A percentile compares a stretch with the other conserved stretches of the same genome.
Conservation (phyloP, 2,888 invertebrate genomes). For the Hyposoter dolosus region DNA sequence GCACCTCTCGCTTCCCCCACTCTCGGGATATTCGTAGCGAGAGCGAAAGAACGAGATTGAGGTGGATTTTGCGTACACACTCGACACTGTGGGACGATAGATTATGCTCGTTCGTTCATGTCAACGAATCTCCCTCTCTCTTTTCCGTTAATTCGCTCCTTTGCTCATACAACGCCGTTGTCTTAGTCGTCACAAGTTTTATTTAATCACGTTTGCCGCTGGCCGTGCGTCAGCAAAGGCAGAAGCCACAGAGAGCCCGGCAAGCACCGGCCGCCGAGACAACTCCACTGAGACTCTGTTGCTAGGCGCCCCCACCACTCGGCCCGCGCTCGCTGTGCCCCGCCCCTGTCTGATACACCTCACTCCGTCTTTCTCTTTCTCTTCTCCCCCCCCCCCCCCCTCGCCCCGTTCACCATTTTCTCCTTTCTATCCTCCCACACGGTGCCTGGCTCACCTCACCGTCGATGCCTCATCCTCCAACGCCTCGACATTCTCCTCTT, state of each 20-base stretch:
- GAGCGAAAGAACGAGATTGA: neutral
- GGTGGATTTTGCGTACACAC: slow-evolving; percentile 20
- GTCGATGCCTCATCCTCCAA: slow-evolving; percentile 54
- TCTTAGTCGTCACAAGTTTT: slow-evolving; percentile 76
- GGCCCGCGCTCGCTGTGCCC: slow-evolving; percentile 76
- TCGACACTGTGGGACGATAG: slow-evolving; percentile 24
- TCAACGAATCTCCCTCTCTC: slow-evolving; percentile 70
- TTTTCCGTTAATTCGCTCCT: slow-evolving; percentile 13
- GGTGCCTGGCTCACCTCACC: slow-evolving; percentile 51
- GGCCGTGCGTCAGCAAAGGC: slow-evolving; percentile 62
- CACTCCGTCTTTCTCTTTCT: slow-evolving; percentile 66
- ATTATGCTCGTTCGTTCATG: slow-evolving; percentile 31
- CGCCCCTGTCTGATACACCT: slow-evolving; percentile 79
- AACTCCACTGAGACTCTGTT: slow-evolving; percentile 78
- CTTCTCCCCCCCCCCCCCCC: slow-evolving; percentile 72
- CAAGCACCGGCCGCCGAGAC: slow-evolving; percentile 36
- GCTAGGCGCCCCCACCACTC: slow-evolving; percentile 83
- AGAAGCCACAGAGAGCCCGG: slow-evolving; percentile 40
- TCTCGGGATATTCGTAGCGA: neutral
- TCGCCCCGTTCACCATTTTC: too few relatives aligned
- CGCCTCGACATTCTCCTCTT: slow-evolving; percentile 53
- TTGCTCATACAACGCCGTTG: slow-evolving; percentile 16
- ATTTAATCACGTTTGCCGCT: slow-evolving; percentile 82
- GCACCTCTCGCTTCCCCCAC: slow-evolving; percentile 1
- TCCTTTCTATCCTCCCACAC: slow-evolving; percentile 44